Evolutionary conservation across 2,113 vertebrate genomes (phyloP).

Genomic region (Melanerpes aurifrons): DNA sequence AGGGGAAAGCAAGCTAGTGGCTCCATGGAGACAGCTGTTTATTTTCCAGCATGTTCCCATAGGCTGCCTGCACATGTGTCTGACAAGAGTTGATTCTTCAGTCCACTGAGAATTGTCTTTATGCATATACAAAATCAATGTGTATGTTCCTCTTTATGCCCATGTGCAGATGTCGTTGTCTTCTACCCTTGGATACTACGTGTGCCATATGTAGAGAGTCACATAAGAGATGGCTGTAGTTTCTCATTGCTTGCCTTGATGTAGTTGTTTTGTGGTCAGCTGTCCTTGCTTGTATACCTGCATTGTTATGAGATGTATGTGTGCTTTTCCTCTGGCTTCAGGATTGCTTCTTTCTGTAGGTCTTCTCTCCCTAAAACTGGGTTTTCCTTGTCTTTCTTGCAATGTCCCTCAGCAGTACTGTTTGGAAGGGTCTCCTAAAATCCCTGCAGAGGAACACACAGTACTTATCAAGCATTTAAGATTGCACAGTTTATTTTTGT

Average conservation of each 20-base stretch:
- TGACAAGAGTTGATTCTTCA: not conserved
- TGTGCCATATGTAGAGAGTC: not conserved
- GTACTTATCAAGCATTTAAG: not conserved
- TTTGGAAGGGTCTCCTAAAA: not conserved
- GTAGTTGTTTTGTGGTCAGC: not conserved
- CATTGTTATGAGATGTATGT: not conserved
- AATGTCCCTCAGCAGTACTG: not conserved
- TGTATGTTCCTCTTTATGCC: not conserved
- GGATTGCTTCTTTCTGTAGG: not conserved
- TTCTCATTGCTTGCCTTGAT: not conserved
- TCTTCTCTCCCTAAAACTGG: not conserved
- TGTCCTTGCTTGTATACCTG: not conserved
- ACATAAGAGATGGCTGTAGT: not conserved
- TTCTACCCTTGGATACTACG: not conserved
- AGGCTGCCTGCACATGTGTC: not conserved
- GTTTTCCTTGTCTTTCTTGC: not conserved
- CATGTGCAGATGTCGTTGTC: not conserved
- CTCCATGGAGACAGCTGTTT: constrained; percentile 33
- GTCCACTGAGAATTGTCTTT: not conserved
- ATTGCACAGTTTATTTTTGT: not conserved
- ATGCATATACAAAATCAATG: not conserved
- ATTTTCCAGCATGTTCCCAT: not conserved
- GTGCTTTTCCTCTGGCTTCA: not conserved
- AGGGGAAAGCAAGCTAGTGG: not conserved
- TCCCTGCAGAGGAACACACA: not conserved